These are phyloP conservation scores for Dendropsophus ebraccatus DNA, from an alignment of 2,113 vertebrate species.

Conservation along the genomic window DNA sequence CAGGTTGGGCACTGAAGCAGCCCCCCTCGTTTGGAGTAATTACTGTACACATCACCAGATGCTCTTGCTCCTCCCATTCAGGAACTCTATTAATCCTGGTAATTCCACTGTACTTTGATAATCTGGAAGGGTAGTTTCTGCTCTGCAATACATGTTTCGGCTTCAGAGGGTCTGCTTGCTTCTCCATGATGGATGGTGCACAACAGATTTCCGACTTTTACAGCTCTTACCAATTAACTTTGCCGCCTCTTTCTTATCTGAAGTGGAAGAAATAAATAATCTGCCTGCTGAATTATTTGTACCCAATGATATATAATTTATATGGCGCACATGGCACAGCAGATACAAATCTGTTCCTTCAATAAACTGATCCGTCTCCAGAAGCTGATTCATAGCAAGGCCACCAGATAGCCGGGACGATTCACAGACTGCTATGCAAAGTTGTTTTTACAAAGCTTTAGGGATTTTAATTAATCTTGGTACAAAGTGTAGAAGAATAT, in stretches of 20 bases:
- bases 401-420: neutral
- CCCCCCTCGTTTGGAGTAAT: neutral
- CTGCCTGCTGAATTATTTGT: conserved; percentile 11
- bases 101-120: conserved; percentile 8
- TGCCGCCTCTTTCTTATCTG: neutral
- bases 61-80: conserved; percentile 8
- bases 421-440: neutral
- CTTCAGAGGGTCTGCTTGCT: neutral
- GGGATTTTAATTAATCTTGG: neutral
- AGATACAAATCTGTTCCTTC: conserved; percentile 16
- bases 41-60: conserved; percentile 4
- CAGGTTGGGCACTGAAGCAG: neutral
- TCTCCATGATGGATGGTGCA: conserved; percentile 25
- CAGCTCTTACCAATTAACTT: conserved; percentile 29
- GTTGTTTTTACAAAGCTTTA: neutral
- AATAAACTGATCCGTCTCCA: neutral
- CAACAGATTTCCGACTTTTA: conserved; percentile 28
- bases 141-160: neutral
- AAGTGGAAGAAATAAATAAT: conserved; percentile 24
- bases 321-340: conserved; percentile 3
- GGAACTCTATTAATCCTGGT: neutral
- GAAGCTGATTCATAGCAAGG: neutral
- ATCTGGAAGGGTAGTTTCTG: conserved; percentile 30
- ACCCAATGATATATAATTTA: conserved; percentile 18
- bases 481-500: neutral